These are phyloP conservation scores for Engystomops pustulosus DNA, from an alignment of 2,113 vertebrate species.

Conservation along the genomic window DNA sequence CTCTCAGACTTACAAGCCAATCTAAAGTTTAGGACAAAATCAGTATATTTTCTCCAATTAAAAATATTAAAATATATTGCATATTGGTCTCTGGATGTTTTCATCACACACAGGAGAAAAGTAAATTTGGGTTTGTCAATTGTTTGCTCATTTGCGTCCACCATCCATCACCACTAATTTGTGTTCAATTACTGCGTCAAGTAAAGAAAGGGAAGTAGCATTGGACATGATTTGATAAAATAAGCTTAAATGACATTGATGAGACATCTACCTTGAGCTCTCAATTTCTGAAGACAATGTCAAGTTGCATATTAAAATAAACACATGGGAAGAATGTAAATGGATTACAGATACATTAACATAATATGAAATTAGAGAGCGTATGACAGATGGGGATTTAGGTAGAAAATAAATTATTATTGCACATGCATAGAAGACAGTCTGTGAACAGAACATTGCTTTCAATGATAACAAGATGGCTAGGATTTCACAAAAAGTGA, in stretches of 20 bases:
- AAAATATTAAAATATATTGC: neutral
- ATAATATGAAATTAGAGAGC: slow-evolving; percentile 53
- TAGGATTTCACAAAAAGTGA: slow-evolving; percentile 25
- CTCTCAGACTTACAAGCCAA: neutral
- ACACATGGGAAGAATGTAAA: slow-evolving; percentile 50
- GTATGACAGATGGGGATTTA: slow-evolving; percentile 45
- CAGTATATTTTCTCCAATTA: neutral
- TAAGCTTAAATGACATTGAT: slow-evolving; percentile 48
- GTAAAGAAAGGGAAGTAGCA: neutral
- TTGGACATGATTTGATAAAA: slow-evolving; percentile 31
- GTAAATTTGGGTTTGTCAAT: neutral
- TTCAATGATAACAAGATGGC: slow-evolving; percentile 36
- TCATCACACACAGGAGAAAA: neutral
- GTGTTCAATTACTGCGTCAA: slow-evolving; percentile 15
- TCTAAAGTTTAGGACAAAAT: neutral
- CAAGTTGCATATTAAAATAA: slow-evolving; percentile 48
- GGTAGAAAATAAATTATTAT: slow-evolving; percentile 41
- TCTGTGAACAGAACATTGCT: slow-evolving; percentile 19
- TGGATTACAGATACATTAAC: slow-evolving; percentile 52
- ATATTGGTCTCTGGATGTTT: neutral
- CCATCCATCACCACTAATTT: neutral
- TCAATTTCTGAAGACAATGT: slow-evolving; percentile 54
- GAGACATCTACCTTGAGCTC: slow-evolving; percentile 41
- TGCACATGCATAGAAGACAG: slow-evolving; percentile 42
- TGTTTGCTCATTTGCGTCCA: slow-evolving; percentile 12